Evolutionary conservation across 2,797 vertebrate species (phyloP).

Genomic region (Hydrolagus colliei): DNA sequence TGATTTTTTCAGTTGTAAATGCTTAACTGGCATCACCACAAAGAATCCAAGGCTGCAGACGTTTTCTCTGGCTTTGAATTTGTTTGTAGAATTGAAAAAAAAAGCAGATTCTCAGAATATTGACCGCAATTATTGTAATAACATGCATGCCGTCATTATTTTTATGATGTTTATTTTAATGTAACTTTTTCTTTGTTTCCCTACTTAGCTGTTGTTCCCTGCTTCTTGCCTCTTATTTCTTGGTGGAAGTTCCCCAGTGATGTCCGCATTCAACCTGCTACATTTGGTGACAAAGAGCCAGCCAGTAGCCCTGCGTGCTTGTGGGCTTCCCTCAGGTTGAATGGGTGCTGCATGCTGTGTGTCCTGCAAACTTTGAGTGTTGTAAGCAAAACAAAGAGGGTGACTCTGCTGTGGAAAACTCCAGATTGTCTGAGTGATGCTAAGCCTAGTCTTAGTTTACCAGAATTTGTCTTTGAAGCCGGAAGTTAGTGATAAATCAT

Average conservation of each 20-base stretch:
- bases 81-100: not conserved
- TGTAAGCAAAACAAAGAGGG: conserved; percentile 34
- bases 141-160: conserved; percentile 10
- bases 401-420: conserved; percentile 61
- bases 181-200: conserved; percentile 52
- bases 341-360: conserved; percentile 64
- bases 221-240: conserved; percentile 68
- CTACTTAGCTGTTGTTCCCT: conserved; percentile 68
- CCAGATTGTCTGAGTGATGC: conserved; percentile 37
- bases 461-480: conserved; percentile 39
- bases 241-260: conserved; percentile 75
- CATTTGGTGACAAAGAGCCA: conserved; percentile 97
- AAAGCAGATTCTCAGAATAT: not conserved
- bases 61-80: not conserved
- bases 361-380: conserved; percentile 47
- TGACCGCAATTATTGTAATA: not conserved
- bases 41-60: not conserved
- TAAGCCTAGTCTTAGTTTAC: conserved; percentile 43
- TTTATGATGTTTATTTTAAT: conserved; percentile 51
- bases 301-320: conserved; percentile 87
- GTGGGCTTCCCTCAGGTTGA: conserved; percentile 96
- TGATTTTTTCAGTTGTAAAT: not conserved
- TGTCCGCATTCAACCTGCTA: conserved; percentile 98
- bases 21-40: not conserved
- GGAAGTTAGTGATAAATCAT: conserved; percentile 42